Percentiles rank a stretch among this genome's conserved stretches.
Conservation (phyloP, 2,113 vertebrate species). For the Emydocephalus ijimae region DNA sequence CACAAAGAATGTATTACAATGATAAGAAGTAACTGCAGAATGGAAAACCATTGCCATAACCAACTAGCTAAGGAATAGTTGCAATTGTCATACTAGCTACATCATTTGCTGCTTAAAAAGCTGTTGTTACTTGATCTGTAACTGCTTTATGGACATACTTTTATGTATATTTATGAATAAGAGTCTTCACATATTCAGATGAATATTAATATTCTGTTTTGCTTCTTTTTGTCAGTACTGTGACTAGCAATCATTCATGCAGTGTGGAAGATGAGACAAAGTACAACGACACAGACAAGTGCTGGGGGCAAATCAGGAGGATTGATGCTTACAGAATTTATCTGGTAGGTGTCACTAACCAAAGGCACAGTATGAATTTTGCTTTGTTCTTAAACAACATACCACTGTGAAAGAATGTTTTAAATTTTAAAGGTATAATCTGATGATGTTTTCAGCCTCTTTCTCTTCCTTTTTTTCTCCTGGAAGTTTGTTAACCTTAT, state of each 20-base stretch:
- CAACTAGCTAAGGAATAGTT: background rate
- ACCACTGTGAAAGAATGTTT: background rate
- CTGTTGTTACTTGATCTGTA: background rate
- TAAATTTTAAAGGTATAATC: background rate
- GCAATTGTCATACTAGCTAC: background rate
- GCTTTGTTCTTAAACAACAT: background rate
- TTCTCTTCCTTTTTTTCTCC: background rate
- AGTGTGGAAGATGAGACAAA: constrained; percentile 75
- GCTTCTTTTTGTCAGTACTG: constrained; percentile 52
- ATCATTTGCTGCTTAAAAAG: background rate
- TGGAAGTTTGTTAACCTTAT: background rate
- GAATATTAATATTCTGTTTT: constrained; percentile 51
- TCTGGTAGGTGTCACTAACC: constrained; percentile 77
- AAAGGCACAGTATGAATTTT: background rate
- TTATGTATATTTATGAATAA: constrained; percentile 8
- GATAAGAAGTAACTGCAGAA: background rate
- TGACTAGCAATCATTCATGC: constrained; percentile 83
- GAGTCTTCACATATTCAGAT: constrained; percentile 12
- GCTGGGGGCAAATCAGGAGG: constrained; percentile 88
- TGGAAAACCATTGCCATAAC: background rate
- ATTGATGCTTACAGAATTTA: constrained; percentile 93
- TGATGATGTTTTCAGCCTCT: background rate
- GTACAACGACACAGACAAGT: constrained; percentile 87
- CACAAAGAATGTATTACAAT: background rate
- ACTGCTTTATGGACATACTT: background rate